Conservation (phyloP, 2,888 invertebrate genomes). For the Epirrhoe alternata region DNA sequence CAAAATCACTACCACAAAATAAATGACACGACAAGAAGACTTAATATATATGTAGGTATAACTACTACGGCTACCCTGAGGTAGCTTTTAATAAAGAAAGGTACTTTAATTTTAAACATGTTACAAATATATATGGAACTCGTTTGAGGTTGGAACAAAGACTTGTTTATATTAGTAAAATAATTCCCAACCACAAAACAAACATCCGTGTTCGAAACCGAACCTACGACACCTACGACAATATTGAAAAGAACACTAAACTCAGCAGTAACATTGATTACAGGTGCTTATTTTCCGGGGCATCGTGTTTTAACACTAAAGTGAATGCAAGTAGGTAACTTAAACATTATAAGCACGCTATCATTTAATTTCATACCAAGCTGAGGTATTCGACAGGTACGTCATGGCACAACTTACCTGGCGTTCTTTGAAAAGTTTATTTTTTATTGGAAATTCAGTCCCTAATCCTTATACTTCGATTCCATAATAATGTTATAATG, state of each 20-base stretch:
- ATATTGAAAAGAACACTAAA: neutral
- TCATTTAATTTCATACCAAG: constrained; percentile 10
- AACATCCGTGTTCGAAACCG: neutral
- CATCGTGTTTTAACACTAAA: neutral
- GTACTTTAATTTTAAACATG: too few species aligned
- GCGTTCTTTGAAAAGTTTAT: constrained; percentile 6
- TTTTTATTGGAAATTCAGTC: neutral
- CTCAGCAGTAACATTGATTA: neutral
- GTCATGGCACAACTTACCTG: constrained; percentile 11
- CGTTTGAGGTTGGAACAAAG: too few species aligned
- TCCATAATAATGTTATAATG: neutral
- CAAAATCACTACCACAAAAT: too few species aligned
- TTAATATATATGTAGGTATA: too few species aligned
- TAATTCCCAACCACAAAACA: too few species aligned
- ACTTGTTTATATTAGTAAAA: too few species aligned
- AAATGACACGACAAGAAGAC: too few species aligned
- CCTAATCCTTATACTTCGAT: neutral
- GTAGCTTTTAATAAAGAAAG: too few species aligned
- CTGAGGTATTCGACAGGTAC: constrained; percentile 17
- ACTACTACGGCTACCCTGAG: too few species aligned
- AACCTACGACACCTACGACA: neutral
- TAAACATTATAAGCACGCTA: constrained; percentile 11
- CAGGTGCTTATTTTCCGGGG: neutral
- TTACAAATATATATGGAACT: too few species aligned
- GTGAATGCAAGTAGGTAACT: constrained; percentile 2